Percentiles rank a stretch among this genome's conserved stretches.
These are phyloP conservation scores for Anthrax anthrax DNA, from an alignment of 2,888 invertebrate genomes.

Conservation along the genomic window DNA sequence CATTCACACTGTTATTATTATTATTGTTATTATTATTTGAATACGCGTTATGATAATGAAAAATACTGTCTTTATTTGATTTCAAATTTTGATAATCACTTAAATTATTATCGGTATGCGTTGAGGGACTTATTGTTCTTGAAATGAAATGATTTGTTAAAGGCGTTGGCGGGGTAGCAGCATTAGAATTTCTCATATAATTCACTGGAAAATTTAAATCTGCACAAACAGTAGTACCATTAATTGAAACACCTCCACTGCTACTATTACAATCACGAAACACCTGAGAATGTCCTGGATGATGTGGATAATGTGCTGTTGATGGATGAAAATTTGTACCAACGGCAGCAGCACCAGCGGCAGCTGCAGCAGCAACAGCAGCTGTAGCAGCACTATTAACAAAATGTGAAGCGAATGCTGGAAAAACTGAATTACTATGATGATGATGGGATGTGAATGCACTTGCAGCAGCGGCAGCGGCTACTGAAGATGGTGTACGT, in stretches of 20 bases:
- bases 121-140: neutral
- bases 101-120: constrained; percentile 6
- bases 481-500: constrained; percentile 16
- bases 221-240: neutral
- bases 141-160: constrained; percentile 7
- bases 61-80: constrained; percentile 1
- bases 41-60: constrained; percentile 4
- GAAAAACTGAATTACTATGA: neutral
- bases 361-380: constrained; percentile 10
- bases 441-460: neutral
- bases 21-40: constrained; percentile 9
- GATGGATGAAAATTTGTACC: constrained; percentile 13
- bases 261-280: constrained; percentile 8
- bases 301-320: neutral
- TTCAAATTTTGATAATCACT: constrained; percentile 11
- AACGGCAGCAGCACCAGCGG: constrained; percentile 21
- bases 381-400: neutral
- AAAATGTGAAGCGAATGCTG: neutral
- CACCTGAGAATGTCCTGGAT: neutral
- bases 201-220: constrained; percentile 8
- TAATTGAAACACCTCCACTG: neutral
- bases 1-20: constrained; percentile 6
- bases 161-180: no score
- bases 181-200: constrained; percentile 11
- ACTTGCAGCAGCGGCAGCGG: neutral